Conservation (phyloP, 2,113 vertebrate species). For the Cebus imitator region DNA sequence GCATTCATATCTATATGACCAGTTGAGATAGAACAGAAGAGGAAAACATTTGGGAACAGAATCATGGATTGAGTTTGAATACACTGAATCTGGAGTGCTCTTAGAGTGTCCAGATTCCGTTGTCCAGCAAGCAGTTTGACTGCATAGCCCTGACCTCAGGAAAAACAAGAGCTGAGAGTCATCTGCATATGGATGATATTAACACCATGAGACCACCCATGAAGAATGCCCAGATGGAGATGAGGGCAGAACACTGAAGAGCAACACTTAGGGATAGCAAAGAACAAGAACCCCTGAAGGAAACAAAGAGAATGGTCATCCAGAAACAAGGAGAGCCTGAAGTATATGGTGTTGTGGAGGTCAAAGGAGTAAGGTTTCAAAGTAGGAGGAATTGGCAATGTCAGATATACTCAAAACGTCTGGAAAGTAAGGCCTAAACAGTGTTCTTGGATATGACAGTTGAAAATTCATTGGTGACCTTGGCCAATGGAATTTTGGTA, state of each 20-base stretch:
- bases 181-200: not conserved
- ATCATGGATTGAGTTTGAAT: not conserved
- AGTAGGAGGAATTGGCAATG: not conserved
- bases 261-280: not conserved
- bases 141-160: not conserved
- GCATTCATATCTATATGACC: not conserved
- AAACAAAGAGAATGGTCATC: not conserved
- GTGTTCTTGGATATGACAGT: not conserved
- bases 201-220: not conserved
- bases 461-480: not conserved
- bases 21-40: not conserved
- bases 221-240: not conserved
- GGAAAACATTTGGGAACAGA: not conserved
- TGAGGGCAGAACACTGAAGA: not conserved
- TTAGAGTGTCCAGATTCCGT: not conserved
- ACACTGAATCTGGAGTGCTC: not conserved
- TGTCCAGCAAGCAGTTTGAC: not conserved
- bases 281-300: not conserved
- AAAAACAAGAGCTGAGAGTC: not conserved
- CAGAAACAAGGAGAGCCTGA: not conserved
- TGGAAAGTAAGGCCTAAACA: not conserved
- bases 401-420: not conserved
- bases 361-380: not conserved
- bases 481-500: not conserved
- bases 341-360: not conserved